These are phyloP conservation scores for Machimus rusticus DNA, from an alignment of 2,888 invertebrate genomes.

Conservation along the genomic window DNA sequence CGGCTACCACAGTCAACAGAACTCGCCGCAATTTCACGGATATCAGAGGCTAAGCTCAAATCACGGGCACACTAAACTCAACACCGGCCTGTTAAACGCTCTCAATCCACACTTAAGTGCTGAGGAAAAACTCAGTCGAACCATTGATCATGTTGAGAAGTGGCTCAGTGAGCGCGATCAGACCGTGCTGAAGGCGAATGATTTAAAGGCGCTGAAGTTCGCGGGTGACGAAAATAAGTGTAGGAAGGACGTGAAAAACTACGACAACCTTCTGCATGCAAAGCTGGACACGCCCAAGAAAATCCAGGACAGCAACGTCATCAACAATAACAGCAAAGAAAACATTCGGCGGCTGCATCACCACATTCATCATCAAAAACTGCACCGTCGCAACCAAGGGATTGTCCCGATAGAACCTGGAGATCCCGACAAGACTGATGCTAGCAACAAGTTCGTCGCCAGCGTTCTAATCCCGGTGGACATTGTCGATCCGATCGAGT, in stretches of 20 bases:
- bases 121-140: constrained; percentile 55
- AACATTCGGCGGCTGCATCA: constrained; percentile 50
- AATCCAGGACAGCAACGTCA: not conserved
- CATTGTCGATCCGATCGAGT: constrained; percentile 56
- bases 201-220: constrained; percentile 43
- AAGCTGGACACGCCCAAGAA: constrained; percentile 53
- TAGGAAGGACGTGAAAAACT: constrained; percentile 59
- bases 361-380: constrained; percentile 48
- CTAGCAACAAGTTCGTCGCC: constrained; percentile 50
- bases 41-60: constrained; percentile 53
- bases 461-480: constrained; percentile 51
- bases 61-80: constrained; percentile 48
- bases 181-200: constrained; percentile 46
- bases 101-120: constrained; percentile 53
- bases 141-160: constrained; percentile 64
- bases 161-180: constrained; percentile 62
- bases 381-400: constrained; percentile 32
- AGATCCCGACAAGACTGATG: constrained; percentile 44
- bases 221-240: constrained; percentile 50
- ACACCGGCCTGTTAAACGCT: constrained; percentile 54
- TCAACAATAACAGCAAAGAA: constrained; percentile 44
- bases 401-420: constrained; percentile 46
- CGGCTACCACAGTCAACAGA: constrained; percentile 50
- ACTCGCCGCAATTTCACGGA: constrained; percentile 56
- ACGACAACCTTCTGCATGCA: constrained; percentile 60